Percentiles rank a stretch among this genome's conserved stretches.
Evolutionary conservation across 2,113 vertebrate genomes (phyloP).

Genomic region (Corythaeola cristata): DNA sequence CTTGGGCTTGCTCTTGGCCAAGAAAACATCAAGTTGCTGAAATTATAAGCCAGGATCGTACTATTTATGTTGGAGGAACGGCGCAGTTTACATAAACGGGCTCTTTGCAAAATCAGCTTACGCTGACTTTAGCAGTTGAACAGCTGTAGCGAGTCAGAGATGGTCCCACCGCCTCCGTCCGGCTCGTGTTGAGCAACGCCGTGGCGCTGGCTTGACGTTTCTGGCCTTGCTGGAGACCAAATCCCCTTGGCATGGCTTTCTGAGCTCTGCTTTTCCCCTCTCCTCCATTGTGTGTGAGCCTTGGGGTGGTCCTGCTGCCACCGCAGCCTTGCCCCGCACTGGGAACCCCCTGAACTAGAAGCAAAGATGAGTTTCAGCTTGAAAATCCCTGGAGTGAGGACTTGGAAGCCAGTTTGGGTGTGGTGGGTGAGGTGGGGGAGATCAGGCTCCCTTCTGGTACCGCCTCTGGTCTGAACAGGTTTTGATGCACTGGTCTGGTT

Average conservation of each 20-base stretch:
- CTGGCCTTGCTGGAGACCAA: not conserved
- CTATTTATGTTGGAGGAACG: slow-evolving; percentile 51
- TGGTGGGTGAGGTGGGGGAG: not conserved
- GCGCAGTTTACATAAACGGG: not conserved
- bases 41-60: not conserved
- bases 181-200: not conserved
- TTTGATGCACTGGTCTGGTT: not conserved
- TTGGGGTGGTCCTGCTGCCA: not conserved
- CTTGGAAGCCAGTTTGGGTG: not conserved
- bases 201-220: not conserved
- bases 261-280: not conserved
- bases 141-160: slow-evolving; percentile 57
- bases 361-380: not conserved
- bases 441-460: not conserved
- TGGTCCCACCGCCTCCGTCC: not conserved
- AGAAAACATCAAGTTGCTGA: slow-evolving; percentile 54
- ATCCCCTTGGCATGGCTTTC: not conserved
- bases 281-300: not conserved
- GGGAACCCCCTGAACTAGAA: not conserved
- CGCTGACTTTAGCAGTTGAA: slow-evolving; percentile 12
- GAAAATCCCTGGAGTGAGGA: not conserved
- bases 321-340: not conserved
- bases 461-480: not conserved
- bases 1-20: slow-evolving; percentile 42
- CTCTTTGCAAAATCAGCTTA: slow-evolving; percentile 54